Evolutionary conservation across 1,140 invertebrate genomes (phyloP).

Genomic region (Hesperophylax magnus): DNA sequence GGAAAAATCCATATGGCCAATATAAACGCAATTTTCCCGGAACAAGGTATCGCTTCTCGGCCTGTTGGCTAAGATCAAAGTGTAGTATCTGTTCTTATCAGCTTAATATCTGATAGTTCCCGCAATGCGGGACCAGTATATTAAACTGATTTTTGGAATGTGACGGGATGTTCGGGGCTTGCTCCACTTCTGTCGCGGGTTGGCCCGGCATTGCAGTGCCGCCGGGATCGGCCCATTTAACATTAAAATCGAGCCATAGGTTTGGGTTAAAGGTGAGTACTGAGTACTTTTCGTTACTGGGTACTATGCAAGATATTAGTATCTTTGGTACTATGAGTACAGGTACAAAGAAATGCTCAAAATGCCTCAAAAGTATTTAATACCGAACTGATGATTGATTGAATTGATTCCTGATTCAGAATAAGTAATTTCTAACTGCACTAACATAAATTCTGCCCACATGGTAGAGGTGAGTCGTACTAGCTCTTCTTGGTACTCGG

Average conservation of each 20-base stretch:
- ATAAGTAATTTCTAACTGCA: too few species aligned
- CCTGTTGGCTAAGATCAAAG: constrained; percentile 69
- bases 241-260: background rate
- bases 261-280: too few species aligned
- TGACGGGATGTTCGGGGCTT: constrained; percentile 68
- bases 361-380: too few species aligned
- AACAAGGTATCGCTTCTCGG: constrained; percentile 65
- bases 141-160: constrained; percentile 76
- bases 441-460: too few species aligned
- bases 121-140: constrained; percentile 70
- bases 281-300: too few species aligned
- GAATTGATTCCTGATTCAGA: too few species aligned
- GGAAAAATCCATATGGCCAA: background rate
- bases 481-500: too few species aligned
- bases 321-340: too few species aligned
- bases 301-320: too few species aligned
- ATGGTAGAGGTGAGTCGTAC: too few species aligned
- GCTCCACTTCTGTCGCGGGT: constrained; percentile 73
- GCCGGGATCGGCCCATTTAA: constrained; percentile 58
- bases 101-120: constrained; percentile 75
- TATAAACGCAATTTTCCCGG: background rate
- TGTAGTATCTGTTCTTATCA: constrained; percentile 75
- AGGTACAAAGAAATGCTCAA: too few species aligned
- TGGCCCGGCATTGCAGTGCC: constrained; percentile 75
- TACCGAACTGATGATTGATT: too few species aligned